A percentile compares a stretch with the other conserved stretches of the same genome.
phyloP scores from a whole-genome alignment of 1,140 invertebrate genomes.

The Sitophilus oryzae region DNA sequence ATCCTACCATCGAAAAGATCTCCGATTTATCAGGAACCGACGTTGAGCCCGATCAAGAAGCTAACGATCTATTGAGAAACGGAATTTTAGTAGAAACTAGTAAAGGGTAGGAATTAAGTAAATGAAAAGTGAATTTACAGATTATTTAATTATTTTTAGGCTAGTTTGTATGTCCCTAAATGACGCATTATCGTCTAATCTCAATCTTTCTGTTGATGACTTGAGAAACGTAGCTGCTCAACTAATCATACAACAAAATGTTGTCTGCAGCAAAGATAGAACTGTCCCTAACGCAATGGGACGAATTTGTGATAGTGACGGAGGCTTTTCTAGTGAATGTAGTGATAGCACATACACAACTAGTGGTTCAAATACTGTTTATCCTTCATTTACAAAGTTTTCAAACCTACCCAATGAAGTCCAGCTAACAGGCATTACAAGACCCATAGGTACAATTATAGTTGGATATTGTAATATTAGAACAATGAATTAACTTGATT shows the following conservation, averaged over 20 bases:
- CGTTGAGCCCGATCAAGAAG: constrained; percentile 29
- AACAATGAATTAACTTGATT: background rate
- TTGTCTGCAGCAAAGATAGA: constrained; percentile 2
- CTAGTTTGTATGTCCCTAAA: constrained; percentile 45
- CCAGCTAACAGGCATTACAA: constrained; percentile 13
- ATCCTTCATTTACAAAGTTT: constrained; percentile 24
- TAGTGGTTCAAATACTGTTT: constrained; percentile 22
- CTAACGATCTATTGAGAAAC: constrained; percentile 44
- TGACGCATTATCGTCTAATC: constrained; percentile 43
- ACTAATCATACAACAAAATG: constrained; percentile 40
- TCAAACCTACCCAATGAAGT: constrained; percentile 21
- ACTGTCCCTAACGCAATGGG: constrained; percentile 15
- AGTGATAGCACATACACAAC: constrained; percentile 35
- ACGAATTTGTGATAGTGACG: constrained; percentile 39
- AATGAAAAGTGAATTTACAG: background rate
- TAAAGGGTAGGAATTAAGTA: constrained; percentile 39
- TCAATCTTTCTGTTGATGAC: constrained; percentile 46
- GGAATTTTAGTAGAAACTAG: constrained; percentile 46
- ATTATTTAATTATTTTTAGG: constrained; percentile 35
- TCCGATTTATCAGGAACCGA: background rate
- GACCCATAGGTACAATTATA: constrained; percentile 14
- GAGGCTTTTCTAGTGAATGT: constrained; percentile 41
- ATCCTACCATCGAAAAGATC: background rate
- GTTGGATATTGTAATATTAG: background rate
- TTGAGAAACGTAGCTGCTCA: constrained; percentile 44